These are phyloP conservation scores for Miltochrista miniata DNA, from an alignment of 2,888 invertebrate genomes.

Conservation along the genomic window DNA sequence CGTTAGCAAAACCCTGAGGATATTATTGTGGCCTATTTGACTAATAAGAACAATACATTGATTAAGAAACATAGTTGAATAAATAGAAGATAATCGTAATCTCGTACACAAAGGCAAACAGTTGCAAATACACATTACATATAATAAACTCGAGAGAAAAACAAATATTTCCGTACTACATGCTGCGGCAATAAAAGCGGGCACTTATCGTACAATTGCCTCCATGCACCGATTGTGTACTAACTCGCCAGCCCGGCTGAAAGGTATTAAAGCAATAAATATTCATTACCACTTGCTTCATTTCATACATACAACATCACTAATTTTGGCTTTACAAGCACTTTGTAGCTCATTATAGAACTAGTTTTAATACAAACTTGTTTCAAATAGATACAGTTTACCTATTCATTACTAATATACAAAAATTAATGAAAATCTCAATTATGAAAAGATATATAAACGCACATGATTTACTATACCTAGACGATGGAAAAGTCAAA, in stretches of 20 bases:
- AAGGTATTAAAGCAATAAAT: constrained; percentile 80
- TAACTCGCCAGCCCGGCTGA: constrained; percentile 61
- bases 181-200: constrained; percentile 48
- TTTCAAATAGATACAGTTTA: too few species aligned
- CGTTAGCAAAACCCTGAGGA: too few species aligned
- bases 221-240: constrained; percentile 70
- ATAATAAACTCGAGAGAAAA: background rate
- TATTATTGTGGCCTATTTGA: too few species aligned
- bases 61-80: too few species aligned
- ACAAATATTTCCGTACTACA: background rate
- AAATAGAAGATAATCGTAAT: too few species aligned
- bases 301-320: constrained; percentile 72
- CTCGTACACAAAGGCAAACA: too few species aligned
- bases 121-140: background rate
- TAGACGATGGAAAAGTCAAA: too few species aligned
- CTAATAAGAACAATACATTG: too few species aligned
- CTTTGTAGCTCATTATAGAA: constrained; percentile 40
- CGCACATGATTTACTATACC: too few species aligned
- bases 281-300: constrained; percentile 81
- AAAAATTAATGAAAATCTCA: too few species aligned
- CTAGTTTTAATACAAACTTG: constrained; percentile 22
- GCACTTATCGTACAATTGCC: constrained; percentile 62
- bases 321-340: constrained; percentile 69
- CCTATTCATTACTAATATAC: too few species aligned
- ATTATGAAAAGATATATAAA: too few species aligned